Evolutionary conservation across 1,140 invertebrate species (phyloP), one percentile per base, ranked within the genome.

Genomic region (Luehdorfia chinensis): DNA sequence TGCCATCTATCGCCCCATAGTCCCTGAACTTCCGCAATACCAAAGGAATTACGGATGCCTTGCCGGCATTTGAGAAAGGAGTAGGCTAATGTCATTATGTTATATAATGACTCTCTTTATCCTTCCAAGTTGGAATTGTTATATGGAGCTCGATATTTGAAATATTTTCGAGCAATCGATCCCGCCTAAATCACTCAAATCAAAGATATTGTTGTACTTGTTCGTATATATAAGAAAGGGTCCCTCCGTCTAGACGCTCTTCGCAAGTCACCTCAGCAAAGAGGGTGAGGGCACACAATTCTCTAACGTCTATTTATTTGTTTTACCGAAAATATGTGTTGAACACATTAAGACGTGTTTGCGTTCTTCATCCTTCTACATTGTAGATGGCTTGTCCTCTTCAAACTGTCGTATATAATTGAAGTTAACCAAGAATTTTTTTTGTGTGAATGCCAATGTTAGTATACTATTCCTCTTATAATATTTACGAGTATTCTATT

Each of bases 191-290:
- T 67, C 55, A 47, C 57, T 63, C 66, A 64, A 56, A 71, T 62
- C 63, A 63, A 59, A 62, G 31, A 57, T 61, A 62, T 59, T 50
- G 57, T 57, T 60, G 63, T 61, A 30, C 55, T 55, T 62, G 60
- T 65, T 61, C 56, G 55, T 59, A 61, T 64, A 66, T 71, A 61
- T 56, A 63, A 59, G 50, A 37, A 63, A 52, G 65, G 68, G 66
- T 71, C 75, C 76, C 75, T 79, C 69, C 76, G 78, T 83, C 80
- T 85, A 85, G 80, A 85, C 80, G 60, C 75, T 72, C 56, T 31
- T 70, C 66, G 76, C 77, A 72, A 79, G 75, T 79, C 75, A 75
- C 71, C 69, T 72, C 53, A 47, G 50, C 44, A 33, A 55, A 53
- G 68, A 83, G 80, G 77, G 76, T 69, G 78, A 76, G 73, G 80